Percentiles rank a stretch among this genome's conserved stretches.
Conservation (phyloP, 2,888 invertebrate species). For the Drosophila nigritarsus region DNA sequence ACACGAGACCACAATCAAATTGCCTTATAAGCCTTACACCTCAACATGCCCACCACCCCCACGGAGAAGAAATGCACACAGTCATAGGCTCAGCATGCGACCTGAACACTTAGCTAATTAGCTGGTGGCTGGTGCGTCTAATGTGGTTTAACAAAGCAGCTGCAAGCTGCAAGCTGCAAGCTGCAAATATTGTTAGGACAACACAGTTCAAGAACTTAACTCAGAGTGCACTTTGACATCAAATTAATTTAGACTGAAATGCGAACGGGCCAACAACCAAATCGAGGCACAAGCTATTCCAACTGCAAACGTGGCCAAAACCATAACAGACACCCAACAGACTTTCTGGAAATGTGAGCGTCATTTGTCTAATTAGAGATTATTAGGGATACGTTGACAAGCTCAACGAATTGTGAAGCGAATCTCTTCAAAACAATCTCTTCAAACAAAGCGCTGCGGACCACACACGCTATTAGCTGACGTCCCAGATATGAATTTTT, state of each 20-base stretch:
- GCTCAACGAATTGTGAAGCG: constrained; percentile 34
- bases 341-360: constrained; percentile 6
- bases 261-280: constrained; percentile 37
- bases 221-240: constrained; percentile 66
- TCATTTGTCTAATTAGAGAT: constrained; percentile 68
- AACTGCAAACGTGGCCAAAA: constrained; percentile 7
- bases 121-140: constrained; percentile 60
- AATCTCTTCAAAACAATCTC: constrained; percentile 1
- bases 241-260: constrained; percentile 74
- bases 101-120: constrained; percentile 69
- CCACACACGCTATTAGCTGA: constrained; percentile 49
- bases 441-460: constrained; percentile 17
- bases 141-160: constrained; percentile 63
- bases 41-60: background rate
- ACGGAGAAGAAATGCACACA: constrained; percentile 5
- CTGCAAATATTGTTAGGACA: constrained; percentile 42
- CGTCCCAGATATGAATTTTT: constrained; percentile 14
- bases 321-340: constrained; percentile 9
- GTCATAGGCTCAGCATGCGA: constrained; percentile 20
- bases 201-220: constrained; percentile 27
- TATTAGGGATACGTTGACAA: constrained; percentile 51
- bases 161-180: constrained; percentile 23
- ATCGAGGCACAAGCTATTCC: constrained; percentile 14
- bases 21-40: constrained; percentile 51
- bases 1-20: constrained; percentile 32